A percentile compares a stretch with the other conserved stretches of the same genome.
Evolutionary conservation across 2,113 vertebrate genomes (phyloP).

Genomic region (Myocastor coypus): DNA sequence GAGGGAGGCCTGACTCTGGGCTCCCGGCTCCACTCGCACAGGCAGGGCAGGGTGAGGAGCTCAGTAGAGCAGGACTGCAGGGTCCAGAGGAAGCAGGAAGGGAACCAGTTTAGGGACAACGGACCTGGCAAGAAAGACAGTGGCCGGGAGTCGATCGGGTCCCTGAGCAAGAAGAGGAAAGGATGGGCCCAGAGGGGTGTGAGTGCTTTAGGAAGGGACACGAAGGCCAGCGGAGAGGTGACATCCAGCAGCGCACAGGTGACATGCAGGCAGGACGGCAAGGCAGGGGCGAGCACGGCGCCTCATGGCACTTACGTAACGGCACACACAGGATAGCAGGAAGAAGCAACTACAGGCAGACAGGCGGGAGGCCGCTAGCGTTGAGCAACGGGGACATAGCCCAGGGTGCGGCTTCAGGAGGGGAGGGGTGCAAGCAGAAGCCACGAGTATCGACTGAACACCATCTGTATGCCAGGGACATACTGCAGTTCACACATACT

Average conservation of each 20-base stretch:
- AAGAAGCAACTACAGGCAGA: neutral
- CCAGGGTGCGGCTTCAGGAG: too few relatives aligned
- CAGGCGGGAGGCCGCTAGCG: neutral
- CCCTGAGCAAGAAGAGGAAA: neutral
- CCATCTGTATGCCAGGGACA: neutral
- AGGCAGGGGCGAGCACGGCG: neutral
- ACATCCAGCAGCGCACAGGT: rapidly evolving
- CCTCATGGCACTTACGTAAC: rapidly evolving
- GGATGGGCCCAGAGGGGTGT: neutral
- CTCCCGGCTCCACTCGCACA: neutral
- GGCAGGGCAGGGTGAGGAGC: neutral
- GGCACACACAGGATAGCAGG: rapidly evolving
- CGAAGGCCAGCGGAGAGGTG: neutral
- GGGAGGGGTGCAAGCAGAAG: neutral
- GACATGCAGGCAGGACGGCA: neutral
- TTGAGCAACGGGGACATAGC: rapidly evolving
- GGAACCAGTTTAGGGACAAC: neutral
- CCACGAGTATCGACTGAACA: rapidly evolving
- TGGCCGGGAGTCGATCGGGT: neutral
- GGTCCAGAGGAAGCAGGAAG: rapidly evolving
- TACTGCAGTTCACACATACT: too few relatives aligned
- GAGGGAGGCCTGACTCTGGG: neutral
- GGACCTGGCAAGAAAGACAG: rapidly evolving
- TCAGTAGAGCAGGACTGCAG: too few relatives aligned
- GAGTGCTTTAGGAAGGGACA: neutral